Base-by-base conservation (phyloP, 2,113 vertebrate species). In the Perccottus glenii region DNA sequence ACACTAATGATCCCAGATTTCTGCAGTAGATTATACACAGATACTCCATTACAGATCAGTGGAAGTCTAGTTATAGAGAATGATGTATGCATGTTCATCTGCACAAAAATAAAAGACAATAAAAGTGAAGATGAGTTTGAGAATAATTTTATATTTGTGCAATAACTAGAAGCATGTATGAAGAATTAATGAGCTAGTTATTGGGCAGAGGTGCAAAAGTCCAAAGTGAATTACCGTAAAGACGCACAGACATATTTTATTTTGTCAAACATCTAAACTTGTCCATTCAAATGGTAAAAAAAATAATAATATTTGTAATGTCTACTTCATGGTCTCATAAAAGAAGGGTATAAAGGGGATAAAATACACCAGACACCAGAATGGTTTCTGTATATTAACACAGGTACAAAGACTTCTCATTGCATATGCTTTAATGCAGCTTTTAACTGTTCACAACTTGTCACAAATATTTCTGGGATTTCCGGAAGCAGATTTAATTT, bases 61-160 rank as follows among this genome's bases (percentile, higher is more conserved):
- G 68, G 64, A 81, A 83, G 81, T 71, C 47, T 27, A 8, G 66
- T 78, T 73, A 67, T 19, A 51, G 35, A 43, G 62, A 75, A 77
- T 70, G 15, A 63, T 68, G 15, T 15, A 57, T 14, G 52, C 9
- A 32, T 42, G 44, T 50, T 75, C 53, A 73, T 70, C 50, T 62
- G 50, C 58, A 82, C 33, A 14, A 7, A 35, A 7, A 59, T 73
- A 66, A 71, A 76, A 53, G 40, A 32, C 32, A 62, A 58, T 51
- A 48, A 47, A 4, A 70, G 50, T 4, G 15, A 46, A 45, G 40
- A 32, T 43, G n/a, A 58, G 36, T 56, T 36, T 66, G 43, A 51
- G 48, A 15, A 14, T 71, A 51, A 73, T 65, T 58, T 33, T 42
- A 71, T 82, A 72, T 78, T 49, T 78, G 61, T 67, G 40, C 59